phyloP scores from a whole-genome alignment of 2,888 invertebrate genomes.

The Amiota mariae region DNA sequence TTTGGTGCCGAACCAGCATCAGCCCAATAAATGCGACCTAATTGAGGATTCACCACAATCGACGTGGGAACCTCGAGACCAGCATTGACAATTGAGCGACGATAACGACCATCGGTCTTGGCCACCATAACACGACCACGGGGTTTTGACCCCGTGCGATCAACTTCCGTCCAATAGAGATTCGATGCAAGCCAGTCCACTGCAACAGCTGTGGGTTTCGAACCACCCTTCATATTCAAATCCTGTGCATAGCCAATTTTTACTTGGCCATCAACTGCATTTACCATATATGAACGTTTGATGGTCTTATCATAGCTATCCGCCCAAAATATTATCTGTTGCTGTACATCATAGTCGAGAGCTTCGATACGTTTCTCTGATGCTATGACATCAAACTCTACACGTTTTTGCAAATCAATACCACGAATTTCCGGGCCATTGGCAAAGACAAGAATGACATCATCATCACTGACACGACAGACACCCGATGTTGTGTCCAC shows the following conservation, averaged over 20 bases:
- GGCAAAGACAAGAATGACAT: conserved; percentile 82
- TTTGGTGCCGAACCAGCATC: conserved; percentile 93
- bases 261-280: conserved; percentile 83
- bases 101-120: conserved; percentile 90
- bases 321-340: conserved; percentile 95
- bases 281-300: conserved; percentile 91
- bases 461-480: conserved; percentile 82
- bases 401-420: conserved; percentile 79
- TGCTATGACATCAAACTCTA: conserved; percentile 84
- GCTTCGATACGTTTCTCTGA: conserved; percentile 93
- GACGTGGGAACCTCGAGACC: conserved; percentile 91
- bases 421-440: conserved; percentile 91
- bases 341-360: conserved; percentile 89
- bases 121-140: conserved; percentile 89
- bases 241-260: conserved; percentile 91
- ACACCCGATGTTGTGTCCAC: conserved; percentile 87
- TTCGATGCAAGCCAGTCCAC: conserved; percentile 96
- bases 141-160: conserved; percentile 83
- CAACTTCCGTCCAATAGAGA: conserved; percentile 94
- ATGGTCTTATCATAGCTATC: conserved; percentile 93
- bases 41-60: conserved; percentile 88
- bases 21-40: conserved; percentile 93
- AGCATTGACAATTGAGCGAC: conserved; percentile 84
- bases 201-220: conserved; percentile 90
- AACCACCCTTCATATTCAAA: conserved; percentile 86